These are phyloP conservation scores for Serrognathus titanus DNA, from an alignment of 2,888 invertebrate species.

Conservation along the genomic window DNA sequence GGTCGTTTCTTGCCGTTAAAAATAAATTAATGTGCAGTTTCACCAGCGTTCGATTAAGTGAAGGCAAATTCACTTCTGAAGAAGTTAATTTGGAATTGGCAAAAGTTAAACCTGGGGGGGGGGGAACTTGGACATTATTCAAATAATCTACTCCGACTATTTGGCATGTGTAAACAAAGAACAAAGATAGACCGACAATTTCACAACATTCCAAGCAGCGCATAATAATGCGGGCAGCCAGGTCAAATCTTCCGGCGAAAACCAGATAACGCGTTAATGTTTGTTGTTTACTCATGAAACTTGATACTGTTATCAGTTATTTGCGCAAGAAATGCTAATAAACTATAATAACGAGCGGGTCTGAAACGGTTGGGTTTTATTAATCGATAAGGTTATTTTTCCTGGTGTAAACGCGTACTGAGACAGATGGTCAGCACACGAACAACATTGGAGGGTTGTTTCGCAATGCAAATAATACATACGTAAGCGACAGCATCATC, in stretches of 20 bases:
- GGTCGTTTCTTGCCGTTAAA: no score
- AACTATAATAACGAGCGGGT: not conserved
- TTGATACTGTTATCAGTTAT: not conserved
- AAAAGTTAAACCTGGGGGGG: no score
- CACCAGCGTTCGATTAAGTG: no score
- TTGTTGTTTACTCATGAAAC: not conserved
- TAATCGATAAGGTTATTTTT: no score
- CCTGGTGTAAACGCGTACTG: no score
- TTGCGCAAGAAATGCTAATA: not conserved
- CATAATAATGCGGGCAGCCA: not conserved
- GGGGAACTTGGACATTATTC: no score
- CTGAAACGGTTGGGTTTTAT: no score
- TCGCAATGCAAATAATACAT: not conserved
- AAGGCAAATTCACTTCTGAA: no score
- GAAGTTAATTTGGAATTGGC: no score
- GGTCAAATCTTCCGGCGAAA: no score
- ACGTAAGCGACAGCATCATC: not conserved
- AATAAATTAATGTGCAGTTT: no score
- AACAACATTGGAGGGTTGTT: not conserved
- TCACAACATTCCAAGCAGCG: not conserved
- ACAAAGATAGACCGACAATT: not conserved
- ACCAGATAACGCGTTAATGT: not conserved
- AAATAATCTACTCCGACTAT: no score
- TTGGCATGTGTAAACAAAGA: not conserved
- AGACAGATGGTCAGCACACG: not conserved